Base-by-base conservation (phyloP, 2,888 invertebrate species). In the Dicyrtomina minuta region DNA sequence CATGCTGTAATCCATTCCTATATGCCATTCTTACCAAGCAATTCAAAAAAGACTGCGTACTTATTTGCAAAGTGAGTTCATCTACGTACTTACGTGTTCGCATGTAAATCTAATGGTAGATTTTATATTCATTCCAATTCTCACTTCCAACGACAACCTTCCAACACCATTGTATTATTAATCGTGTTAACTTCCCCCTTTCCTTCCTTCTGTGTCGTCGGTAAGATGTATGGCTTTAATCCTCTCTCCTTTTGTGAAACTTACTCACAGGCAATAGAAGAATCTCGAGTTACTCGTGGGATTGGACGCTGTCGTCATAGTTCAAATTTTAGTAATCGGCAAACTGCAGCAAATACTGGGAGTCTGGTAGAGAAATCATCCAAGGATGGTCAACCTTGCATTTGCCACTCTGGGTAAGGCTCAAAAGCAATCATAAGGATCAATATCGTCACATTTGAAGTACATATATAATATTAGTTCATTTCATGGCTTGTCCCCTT, bases 1-100 rank as follows among this genome's bases (percentile, higher is more conserved):
- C 94, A 15, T 97, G 96, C 83, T 96, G 96, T 83, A 98, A 98
- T 84, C 98, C 98, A 0, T 97, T 97, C 82, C 87, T 98, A 33
- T 98, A 98, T 82, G 97, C 97, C 62, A 96, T 97, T 78, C 88
- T 97, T 80, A 97, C 97, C 8, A 96, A 97, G 81, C 96, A 96
- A 82, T 96, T 96, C 83, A 96, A 96, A 83, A 94, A 95, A 83
- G 96, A 97, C 84, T 96, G 96, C 84, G 92, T 96, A 2, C 88
- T 93, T 81, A 90, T 96, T 70, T 96, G 96, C 84, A 95, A 96
- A 70, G 76, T 76, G 59, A 69, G 56, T 27, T 17, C 20, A 33
- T 33, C 33, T 33, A 3, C 33, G 12, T 13, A 6, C 6, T 13
- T 8, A 51, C 22, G 8, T 10, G 13, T 17, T 53, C 22, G 8